Evolutionary conservation across 2,888 invertebrate species (phyloP).

Genomic region (Amphimallon solstitiale): DNA sequence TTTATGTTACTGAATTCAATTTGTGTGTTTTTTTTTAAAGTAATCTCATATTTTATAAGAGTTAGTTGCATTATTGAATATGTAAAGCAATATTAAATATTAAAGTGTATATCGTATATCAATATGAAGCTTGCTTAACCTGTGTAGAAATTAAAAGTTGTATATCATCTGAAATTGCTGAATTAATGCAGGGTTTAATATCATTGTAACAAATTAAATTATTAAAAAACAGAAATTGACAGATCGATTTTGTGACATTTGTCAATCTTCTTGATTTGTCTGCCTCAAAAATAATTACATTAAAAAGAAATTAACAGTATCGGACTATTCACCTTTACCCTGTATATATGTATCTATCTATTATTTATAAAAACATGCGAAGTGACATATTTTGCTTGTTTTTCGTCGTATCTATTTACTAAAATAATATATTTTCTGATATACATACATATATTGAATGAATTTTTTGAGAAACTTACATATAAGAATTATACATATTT

Average conservation of each 20-base stretch:
- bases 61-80: not conserved
- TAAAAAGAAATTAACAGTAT: not conserved
- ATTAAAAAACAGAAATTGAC: not conserved
- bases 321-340: too few species aligned
- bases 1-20: too few species aligned
- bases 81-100: conserved; percentile 53
- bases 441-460: too few species aligned
- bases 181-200: too few species aligned
- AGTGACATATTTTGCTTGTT: not conserved
- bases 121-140: conserved; percentile 17
- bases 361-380: not conserved
- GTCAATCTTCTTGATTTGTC: not conserved
- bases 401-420: not conserved
- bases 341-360: too few species aligned
- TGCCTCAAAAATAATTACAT: not conserved
- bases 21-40: too few species aligned
- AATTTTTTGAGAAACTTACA: too few species aligned
- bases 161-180: conserved; percentile 28
- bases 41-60: too few species aligned
- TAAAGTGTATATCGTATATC: conserved; percentile 27
- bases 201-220: not conserved
- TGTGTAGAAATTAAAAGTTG: conserved; percentile 1
- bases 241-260: not conserved
- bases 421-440: too few species aligned
- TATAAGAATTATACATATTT: conserved; percentile 32